These are phyloP conservation scores for Hydraecia micacea DNA, from an alignment of 2,888 invertebrate species.

Conservation along the genomic window DNA sequence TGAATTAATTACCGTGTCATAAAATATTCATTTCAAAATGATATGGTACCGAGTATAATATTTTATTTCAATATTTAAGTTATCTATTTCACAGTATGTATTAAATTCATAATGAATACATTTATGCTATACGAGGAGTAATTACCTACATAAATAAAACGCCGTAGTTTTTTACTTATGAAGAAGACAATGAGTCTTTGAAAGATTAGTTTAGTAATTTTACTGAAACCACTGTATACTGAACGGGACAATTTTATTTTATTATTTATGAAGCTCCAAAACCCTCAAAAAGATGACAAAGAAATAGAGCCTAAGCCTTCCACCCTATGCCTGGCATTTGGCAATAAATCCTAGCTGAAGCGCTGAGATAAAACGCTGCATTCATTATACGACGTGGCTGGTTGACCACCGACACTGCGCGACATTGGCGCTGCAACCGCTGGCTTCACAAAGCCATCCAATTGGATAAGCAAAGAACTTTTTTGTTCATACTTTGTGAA, in stretches of 20 bases:
- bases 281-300: conserved; percentile 21
- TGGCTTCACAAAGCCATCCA: conserved; percentile 38
- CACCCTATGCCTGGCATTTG: conserved; percentile 41
- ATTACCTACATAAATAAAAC: no score
- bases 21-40: conserved; percentile 33
- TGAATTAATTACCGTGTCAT: conserved; percentile 16
- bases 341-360: conserved; percentile 72
- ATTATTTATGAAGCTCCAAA: neutral
- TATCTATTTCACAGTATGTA: neutral
- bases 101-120: neutral
- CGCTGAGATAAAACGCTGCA: conserved; percentile 69
- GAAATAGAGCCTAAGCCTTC: conserved; percentile 13
- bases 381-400: conserved; percentile 61
- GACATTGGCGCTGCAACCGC: conserved; percentile 25
- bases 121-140: neutral
- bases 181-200: neutral
- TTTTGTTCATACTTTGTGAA: conserved; percentile 28
- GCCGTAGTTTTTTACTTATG: neutral
- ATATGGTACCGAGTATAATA: neutral
- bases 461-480: conserved; percentile 31
- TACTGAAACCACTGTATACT: neutral
- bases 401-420: conserved; percentile 45
- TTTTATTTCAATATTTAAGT: conserved; percentile 6
- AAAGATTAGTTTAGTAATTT: neutral
- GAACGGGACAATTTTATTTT: no score